Conservation (phyloP, 2,797 vertebrate species). For the Urosaurus nigricauda region DNA sequence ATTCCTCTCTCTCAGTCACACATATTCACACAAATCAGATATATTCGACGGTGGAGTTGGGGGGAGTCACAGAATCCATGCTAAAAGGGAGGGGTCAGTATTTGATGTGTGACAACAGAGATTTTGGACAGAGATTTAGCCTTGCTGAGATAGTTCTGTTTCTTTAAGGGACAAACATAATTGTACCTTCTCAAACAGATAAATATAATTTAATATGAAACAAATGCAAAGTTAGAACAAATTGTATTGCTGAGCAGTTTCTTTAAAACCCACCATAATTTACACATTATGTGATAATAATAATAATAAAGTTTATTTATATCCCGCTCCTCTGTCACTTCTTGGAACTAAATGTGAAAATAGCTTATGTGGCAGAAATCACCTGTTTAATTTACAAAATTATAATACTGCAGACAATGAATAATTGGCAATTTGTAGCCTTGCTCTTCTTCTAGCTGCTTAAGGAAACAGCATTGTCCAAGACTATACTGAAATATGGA, state of each 20-base stretch:
- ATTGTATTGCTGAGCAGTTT: conserved; percentile 50
- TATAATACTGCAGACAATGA: not conserved
- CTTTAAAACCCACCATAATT: conserved; percentile 55
- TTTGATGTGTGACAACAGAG: conserved; percentile 1
- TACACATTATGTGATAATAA: not conserved
- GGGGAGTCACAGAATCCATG: conserved; percentile 42
- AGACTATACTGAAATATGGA: not conserved
- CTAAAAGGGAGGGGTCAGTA: conserved; percentile 26
- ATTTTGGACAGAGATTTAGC: not conserved
- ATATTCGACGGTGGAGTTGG: conserved; percentile 25
- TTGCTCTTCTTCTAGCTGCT: fast-evolving
- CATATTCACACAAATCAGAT: conserved; percentile 29
- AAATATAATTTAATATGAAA: conserved; percentile 29
- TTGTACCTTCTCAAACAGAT: not conserved
- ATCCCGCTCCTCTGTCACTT: too few species aligned
- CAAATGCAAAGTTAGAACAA: conserved; percentile 51
- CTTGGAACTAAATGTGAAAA: conserved; percentile 1
- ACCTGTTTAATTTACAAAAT: conserved; percentile 53
- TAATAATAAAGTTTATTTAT: too few species aligned
- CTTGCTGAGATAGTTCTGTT: not conserved
- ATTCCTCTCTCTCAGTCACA: conserved; percentile 58
- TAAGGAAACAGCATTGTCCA: conserved; percentile 33
- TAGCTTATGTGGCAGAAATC: conserved; percentile 38
- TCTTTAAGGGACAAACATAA: not conserved
- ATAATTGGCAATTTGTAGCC: not conserved